phyloP scores from a whole-genome alignment of 2,113 vertebrate genomes.

The Phaethon lepturus region DNA sequence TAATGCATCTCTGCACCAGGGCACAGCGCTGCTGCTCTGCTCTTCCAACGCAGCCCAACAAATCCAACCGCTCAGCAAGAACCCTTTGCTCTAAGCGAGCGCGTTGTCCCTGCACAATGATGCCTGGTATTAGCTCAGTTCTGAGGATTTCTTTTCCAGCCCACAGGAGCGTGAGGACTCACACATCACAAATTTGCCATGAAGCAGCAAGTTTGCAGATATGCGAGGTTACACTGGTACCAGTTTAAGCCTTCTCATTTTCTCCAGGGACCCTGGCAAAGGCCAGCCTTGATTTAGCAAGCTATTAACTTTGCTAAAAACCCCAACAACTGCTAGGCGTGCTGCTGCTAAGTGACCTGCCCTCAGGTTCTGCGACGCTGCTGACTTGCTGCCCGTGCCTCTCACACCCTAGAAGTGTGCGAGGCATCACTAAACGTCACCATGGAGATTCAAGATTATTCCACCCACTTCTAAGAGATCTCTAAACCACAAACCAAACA shows the following conservation, averaged over 20 bases:
- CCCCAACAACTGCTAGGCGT: fast-evolving
- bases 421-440: neutral
- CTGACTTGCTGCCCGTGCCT: neutral
- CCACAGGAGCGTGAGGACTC: neutral
- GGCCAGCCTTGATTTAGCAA: neutral
- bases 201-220: no score
- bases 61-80: neutral
- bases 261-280: neutral
- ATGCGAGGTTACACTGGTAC: fast-evolving
- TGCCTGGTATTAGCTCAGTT: fast-evolving
- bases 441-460: constrained; percentile 49
- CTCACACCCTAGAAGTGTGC: neutral
- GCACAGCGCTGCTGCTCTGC: neutral
- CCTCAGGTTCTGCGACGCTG: neutral
- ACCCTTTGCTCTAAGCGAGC: neutral
- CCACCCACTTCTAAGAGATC: constrained; percentile 28
- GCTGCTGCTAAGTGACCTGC: neutral
- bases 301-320: neutral
- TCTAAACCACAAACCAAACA: neutral
- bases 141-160: neutral
- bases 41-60: neutral
- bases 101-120: fast-evolving
- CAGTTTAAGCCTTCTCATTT: neutral
- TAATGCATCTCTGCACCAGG: neutral
- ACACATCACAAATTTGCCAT: no score